Evolutionary conservation across 2,113 vertebrate genomes (phyloP).

Genomic region (Seriola aureovittata): DNA sequence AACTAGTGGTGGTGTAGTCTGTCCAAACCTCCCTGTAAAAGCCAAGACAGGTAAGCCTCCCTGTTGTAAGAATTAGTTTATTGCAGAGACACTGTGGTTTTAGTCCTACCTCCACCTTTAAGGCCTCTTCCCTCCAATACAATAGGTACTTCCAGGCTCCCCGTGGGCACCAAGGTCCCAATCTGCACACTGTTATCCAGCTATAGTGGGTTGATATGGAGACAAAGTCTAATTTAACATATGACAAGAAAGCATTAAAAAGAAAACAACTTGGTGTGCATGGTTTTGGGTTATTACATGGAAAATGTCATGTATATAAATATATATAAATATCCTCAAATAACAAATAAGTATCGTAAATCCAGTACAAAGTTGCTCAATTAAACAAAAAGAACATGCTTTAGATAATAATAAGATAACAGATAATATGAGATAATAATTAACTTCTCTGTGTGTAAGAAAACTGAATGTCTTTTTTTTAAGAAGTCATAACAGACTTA

Average conservation of each 20-base stretch:
- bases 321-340: neutral
- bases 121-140: conserved; percentile 92
- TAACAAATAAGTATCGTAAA: neutral
- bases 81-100: conserved; percentile 5
- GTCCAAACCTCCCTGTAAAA: conserved; percentile 94
- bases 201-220: conserved; percentile 63
- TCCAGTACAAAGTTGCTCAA: too few species aligned
- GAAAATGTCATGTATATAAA: neutral
- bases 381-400: neutral
- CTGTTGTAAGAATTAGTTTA: neutral
- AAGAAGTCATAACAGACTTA: conserved; percentile 8
- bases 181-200: conserved; percentile 87
- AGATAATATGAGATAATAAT: neutral
- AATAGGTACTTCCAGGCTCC: conserved; percentile 87
- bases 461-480: neutral
- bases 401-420: too few species aligned
- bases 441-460: neutral
- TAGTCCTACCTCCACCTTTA: conserved; percentile 92
- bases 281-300: neutral
- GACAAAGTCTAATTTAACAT: conserved; percentile 8
- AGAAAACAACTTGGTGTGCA: neutral
- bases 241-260: neutral
- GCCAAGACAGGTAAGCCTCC: conserved; percentile 5
- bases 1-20: conserved; percentile 97
- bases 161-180: conserved; percentile 83